Percentiles rank a stretch among this genome's conserved stretches.
Conservation (phyloP, 2,888 invertebrate species). For the Athetis lepigone region DNA sequence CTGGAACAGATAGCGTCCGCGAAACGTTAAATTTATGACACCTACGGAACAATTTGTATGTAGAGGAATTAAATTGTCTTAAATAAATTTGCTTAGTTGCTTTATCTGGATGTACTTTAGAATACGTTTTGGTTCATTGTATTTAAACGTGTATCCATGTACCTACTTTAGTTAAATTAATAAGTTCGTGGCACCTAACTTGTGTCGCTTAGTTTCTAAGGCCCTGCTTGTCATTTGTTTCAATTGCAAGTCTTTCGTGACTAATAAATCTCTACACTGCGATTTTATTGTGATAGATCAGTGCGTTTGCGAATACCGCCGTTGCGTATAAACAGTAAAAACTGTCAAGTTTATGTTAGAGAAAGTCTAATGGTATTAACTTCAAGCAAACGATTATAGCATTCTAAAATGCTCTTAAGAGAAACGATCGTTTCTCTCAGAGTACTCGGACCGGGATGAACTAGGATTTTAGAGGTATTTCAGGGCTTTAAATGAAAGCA, state of each 20-base stretch:
- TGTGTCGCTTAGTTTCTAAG: too few species aligned
- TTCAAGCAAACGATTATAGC: slow-evolving; percentile 25
- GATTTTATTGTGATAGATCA: slow-evolving; percentile 49
- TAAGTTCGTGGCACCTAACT: too few species aligned
- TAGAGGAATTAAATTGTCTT: too few species aligned
- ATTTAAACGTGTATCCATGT: too few species aligned
- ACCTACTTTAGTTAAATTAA: too few species aligned
- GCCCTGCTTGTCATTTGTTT: too few species aligned
- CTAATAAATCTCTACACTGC: slow-evolving; percentile 35
- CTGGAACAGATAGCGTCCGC: slow-evolving; percentile 3
- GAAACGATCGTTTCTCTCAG: slow-evolving; percentile 23
- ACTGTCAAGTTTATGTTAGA: slow-evolving; percentile 46
- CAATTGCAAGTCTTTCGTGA: slow-evolving; percentile 28
- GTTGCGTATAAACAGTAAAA: slow-evolving; percentile 47
- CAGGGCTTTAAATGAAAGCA: slow-evolving; percentile 7
- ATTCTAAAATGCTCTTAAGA: slow-evolving; percentile 27
- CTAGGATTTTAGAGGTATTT: slow-evolving; percentile 27
- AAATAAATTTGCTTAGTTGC: too few species aligned
- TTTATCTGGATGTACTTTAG: too few species aligned
- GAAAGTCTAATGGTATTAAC: slow-evolving; percentile 44
- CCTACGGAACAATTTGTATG: too few species aligned
- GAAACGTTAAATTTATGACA: slow-evolving; percentile 26
- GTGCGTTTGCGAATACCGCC: slow-evolving; percentile 26
- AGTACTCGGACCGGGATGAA: slow-evolving; percentile 30
- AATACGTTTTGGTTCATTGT: too few species aligned